Percentiles rank a stretch among this genome's conserved stretches.
phyloP scores from a whole-genome alignment of 30 jellyfish, hydroid and myxozoan genomes.

The Pseudorhiza aurosa region DNA sequence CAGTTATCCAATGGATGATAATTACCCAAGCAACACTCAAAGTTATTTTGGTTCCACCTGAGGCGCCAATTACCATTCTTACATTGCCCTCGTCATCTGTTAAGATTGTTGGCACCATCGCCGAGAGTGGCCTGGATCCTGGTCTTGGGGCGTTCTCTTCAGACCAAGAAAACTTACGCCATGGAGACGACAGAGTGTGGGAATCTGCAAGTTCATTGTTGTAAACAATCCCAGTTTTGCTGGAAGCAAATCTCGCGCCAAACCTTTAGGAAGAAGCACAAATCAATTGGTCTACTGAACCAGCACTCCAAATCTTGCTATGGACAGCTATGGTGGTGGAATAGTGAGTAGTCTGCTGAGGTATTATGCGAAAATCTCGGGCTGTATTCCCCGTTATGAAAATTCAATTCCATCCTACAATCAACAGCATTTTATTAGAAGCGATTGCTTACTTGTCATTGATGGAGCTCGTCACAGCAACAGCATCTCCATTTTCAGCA shows the following conservation, averaged over 20 bases:
- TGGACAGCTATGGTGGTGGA: too few relatives aligned
- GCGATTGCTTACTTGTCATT: conserved; percentile 62
- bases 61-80: conserved; percentile 60
- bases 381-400: too few relatives aligned
- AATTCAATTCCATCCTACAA: too few relatives aligned
- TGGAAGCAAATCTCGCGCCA: conserved; percentile 67
- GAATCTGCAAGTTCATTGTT: conserved; percentile 67
- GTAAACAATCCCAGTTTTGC: conserved; percentile 57
- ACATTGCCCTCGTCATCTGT: conserved; percentile 55
- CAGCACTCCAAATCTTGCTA: too few relatives aligned
- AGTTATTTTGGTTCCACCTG: conserved; percentile 77
- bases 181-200: conserved; percentile 19
- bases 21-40: conserved; percentile 74
- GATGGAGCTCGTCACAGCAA: conserved; percentile 67
- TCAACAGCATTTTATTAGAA: too few relatives aligned
- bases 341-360: too few relatives aligned
- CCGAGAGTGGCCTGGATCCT: conserved; percentile 47
- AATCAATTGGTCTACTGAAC: too few relatives aligned
- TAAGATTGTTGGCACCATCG: conserved; percentile 59
- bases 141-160: conserved; percentile 68
- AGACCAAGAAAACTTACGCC: conserved; percentile 49
- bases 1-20: too few relatives aligned
- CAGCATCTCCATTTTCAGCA: conserved; percentile 89
- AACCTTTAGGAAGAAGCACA: conserved; percentile 16
- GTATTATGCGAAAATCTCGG: too few relatives aligned